Evolutionary conservation across 2,113 vertebrate genomes (phyloP), one percentile per base, ranked within the genome.

Genomic region (Monarcha castaneiventris): DNA sequence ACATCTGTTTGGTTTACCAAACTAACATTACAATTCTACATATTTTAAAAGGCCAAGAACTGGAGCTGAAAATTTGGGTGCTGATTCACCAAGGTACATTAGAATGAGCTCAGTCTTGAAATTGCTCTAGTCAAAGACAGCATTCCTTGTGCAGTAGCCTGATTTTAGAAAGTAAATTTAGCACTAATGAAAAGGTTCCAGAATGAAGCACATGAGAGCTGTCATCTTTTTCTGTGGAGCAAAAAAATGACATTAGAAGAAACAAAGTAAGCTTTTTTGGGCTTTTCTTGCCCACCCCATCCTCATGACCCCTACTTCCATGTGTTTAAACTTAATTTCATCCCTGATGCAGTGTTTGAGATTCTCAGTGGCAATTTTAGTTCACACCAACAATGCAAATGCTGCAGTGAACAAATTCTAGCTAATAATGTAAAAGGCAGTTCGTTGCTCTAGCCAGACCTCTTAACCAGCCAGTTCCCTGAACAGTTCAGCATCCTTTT

Each of bases 81-180:
- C 49, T 73, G 69, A 72, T 92, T 84, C 61, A 90, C 43, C 41
- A 75, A 61, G 20, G 30, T 69, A 62, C 49, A 71, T 79, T 76
- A 79, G 61, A 64, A 79, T 72, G 26, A 94, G n/a, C 30, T 87
- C 81, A 68, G n/a, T 83, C 39, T 95, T 66, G 54, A 87, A 94
- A 84, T 62, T 87, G 39, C 56, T 87, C 29, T 92, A 41, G 89
- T 87, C 44, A 94, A 81, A 81, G 68, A 67, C 48, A 90, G 67
- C 2, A 0, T 37, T 66, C 46, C 35, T 66, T 51, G 39, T 64
- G 54, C 19, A 30, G 29, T 30, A 54, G 43, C 14, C 23, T 84
- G 37, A 72, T 76, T 94, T 94, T 66, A 93, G 74, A 93, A 89
- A 82, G 74, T 37, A 89, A 79, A 95, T 94, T 85, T 94, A 83